These are phyloP conservation scores for Stenotaenia linearis DNA, from an alignment of 2,888 invertebrate species.

Conservation along the genomic window DNA sequence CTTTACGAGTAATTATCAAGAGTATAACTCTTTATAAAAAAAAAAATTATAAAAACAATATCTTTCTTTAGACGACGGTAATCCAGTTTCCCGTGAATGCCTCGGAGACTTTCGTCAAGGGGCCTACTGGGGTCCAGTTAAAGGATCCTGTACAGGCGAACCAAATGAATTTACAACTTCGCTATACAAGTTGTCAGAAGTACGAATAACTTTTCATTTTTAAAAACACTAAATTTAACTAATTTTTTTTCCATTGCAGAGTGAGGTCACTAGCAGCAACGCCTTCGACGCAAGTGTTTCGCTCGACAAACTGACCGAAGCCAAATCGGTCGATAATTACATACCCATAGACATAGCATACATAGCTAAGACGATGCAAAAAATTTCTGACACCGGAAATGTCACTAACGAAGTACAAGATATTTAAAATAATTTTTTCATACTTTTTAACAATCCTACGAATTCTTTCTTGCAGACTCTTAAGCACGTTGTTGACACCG, in stretches of 20 bases:
- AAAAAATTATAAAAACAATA: neutral
- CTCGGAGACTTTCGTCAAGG: neutral
- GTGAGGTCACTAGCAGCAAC: neutral
- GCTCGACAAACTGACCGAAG: neutral
- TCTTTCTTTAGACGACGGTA: neutral
- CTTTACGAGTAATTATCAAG: neutral
- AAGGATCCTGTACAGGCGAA: neutral
- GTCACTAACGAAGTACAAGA: neutral
- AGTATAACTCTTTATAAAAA: neutral
- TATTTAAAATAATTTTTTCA: neutral
- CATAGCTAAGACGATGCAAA: conserved; percentile 17
- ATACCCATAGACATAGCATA: neutral
- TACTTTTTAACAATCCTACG: too few species aligned
- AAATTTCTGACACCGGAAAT: neutral
- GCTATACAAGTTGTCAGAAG: neutral
- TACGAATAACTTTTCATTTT: neutral
- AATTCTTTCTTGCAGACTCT: neutral
- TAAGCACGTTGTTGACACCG: neutral
- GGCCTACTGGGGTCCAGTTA: neutral
- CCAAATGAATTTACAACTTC: neutral
- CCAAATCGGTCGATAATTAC: neutral
- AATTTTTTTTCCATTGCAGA: neutral
- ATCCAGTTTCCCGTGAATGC: neutral
- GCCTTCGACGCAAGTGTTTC: neutral
- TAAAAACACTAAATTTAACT: neutral